These are phyloP conservation scores for Scaptomyza cyrtandrae DNA, from an alignment of 2,888 invertebrate species.

Conservation along the genomic window DNA sequence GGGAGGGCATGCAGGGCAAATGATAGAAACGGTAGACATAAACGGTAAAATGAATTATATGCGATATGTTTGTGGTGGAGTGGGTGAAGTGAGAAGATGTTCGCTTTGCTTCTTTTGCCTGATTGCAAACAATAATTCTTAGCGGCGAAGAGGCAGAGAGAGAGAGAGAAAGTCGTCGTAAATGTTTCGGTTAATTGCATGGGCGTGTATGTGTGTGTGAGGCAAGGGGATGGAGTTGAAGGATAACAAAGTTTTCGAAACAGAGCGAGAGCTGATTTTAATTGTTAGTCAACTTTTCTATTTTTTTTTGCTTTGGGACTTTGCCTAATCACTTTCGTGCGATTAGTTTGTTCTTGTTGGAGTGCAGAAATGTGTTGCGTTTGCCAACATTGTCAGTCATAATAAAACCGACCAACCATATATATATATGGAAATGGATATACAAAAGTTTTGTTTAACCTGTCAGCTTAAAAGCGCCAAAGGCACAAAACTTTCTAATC, in stretches of 20 bases:
- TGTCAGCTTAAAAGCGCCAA: slow-evolving; percentile 17
- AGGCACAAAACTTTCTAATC: slow-evolving; percentile 60
- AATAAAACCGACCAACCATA: slow-evolving; percentile 57
- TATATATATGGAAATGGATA: slow-evolving; percentile 53
- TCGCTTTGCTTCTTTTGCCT: slow-evolving; percentile 50
- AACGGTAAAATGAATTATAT: slow-evolving; percentile 79
- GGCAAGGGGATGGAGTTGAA: background rate
- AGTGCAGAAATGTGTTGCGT: slow-evolving; percentile 51
- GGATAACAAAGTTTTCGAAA: slow-evolving; percentile 28
- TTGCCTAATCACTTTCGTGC: slow-evolving; percentile 71
- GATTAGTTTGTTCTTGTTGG: slow-evolving; percentile 42
- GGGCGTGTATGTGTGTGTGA: slow-evolving; percentile 24
- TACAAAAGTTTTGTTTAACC: slow-evolving; percentile 57
- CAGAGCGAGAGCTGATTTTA: slow-evolving; percentile 61
- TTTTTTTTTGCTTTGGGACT: slow-evolving; percentile 53
- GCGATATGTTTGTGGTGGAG: slow-evolving; percentile 43
- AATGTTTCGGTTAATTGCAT: slow-evolving; percentile 72
- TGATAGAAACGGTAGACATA: slow-evolving; percentile 57
- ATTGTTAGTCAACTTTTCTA: slow-evolving; percentile 49
- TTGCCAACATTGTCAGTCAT: slow-evolving; percentile 63
- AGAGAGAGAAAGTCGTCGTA: slow-evolving; percentile 17
- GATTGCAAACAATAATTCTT: slow-evolving; percentile 73
- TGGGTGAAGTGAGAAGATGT: slow-evolving; percentile 17
- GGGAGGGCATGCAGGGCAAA: slow-evolving; percentile 19
- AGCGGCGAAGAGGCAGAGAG: slow-evolving; percentile 4